A percentile compares a stretch with the other conserved stretches of the same genome.
Evolutionary conservation across 2,888 invertebrate species (phyloP).

Genomic region (Drosophila atripex): DNA sequence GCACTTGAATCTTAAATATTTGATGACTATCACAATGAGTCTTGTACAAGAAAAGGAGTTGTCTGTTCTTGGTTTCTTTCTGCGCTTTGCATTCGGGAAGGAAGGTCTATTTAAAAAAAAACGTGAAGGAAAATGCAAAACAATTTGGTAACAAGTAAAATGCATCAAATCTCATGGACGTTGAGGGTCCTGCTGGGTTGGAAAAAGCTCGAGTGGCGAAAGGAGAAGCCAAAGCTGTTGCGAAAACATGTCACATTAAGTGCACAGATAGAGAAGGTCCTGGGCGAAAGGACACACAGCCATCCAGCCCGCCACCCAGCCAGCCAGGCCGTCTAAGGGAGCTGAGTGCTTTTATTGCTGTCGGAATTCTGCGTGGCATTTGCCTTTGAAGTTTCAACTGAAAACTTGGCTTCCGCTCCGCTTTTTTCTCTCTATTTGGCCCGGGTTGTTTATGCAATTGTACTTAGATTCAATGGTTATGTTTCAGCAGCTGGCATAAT

Average conservation of each 20-base stretch:
- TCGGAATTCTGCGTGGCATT: conserved; percentile 68
- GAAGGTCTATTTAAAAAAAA: conserved; percentile 12
- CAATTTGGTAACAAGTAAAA: conserved; percentile 70
- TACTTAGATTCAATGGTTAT: conserved; percentile 73
- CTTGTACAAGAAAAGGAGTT: conserved; percentile 10
- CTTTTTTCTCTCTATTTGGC: conserved; percentile 9
- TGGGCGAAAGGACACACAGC: conserved; percentile 10
- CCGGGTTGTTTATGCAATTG: conserved; percentile 64
- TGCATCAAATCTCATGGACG: conserved; percentile 61
- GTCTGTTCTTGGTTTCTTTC: neutral
- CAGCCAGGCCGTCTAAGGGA: conserved; percentile 69
- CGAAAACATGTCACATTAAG: conserved; percentile 77
- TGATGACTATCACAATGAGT: conserved; percentile 41
- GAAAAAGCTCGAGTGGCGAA: conserved; percentile 27
- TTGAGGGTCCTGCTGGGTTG: conserved; percentile 2
- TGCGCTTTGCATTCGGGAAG: conserved; percentile 28
- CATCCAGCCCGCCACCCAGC: conserved; percentile 21
- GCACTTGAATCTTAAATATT: conserved; percentile 47
- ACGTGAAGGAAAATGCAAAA: conserved; percentile 49
- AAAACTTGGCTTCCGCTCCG: conserved; percentile 21
- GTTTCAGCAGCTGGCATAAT: conserved; percentile 51
- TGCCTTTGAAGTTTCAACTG: conserved; percentile 65
- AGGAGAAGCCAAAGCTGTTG: conserved; percentile 67
- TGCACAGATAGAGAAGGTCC: conserved; percentile 56
- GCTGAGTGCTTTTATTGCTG: conserved; percentile 75